phyloP scores from a whole-genome alignment of 2,797 vertebrate species.

The Rousettus madagascariensis region DNA sequence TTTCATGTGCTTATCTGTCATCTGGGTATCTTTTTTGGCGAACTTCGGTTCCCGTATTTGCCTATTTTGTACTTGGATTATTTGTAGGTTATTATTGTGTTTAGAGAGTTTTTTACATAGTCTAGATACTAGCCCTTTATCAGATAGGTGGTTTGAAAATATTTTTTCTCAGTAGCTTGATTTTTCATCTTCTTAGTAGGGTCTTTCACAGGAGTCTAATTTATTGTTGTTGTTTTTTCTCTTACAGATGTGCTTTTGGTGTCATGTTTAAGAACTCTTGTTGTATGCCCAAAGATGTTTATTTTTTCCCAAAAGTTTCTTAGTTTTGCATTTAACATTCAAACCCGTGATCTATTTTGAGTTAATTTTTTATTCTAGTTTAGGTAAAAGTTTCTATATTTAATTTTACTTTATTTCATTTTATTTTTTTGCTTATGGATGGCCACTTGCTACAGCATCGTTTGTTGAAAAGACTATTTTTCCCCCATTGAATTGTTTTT shows the following conservation, averaged over 20 bases:
- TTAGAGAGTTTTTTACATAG: background rate
- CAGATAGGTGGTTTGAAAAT: background rate
- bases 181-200: background rate
- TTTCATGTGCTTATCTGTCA: background rate
- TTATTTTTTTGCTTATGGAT: background rate
- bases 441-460: background rate
- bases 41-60: background rate
- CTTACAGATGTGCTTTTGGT: background rate
- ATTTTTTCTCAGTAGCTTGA: background rate
- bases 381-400: background rate
- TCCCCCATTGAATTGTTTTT: background rate
- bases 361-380: background rate
- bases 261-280: background rate
- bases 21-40: background rate
- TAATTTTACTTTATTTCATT: background rate
- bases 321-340: background rate
- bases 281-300: background rate
- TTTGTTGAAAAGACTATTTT: background rate
- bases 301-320: background rate
- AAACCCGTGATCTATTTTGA: background rate
- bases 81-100: background rate
- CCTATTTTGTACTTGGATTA: background rate
- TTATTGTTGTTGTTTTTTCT: background rate
- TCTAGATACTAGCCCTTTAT: background rate
- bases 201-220: background rate